phyloP scores from a whole-genome alignment of 2,113 vertebrate genomes.

The Ophthalmolycus amberensis region DNA sequence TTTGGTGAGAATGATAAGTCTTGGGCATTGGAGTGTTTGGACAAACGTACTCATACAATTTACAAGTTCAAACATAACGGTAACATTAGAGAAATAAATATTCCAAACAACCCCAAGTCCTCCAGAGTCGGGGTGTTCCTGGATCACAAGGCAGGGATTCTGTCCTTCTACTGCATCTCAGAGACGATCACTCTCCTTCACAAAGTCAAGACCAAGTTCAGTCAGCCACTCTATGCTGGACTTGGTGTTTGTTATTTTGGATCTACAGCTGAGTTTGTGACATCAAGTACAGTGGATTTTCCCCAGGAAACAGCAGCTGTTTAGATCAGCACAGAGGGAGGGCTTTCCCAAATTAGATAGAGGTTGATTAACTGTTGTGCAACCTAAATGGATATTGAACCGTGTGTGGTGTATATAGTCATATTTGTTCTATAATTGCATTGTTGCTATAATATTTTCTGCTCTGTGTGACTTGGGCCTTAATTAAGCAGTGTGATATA shows the following conservation, averaged over 20 bases:
- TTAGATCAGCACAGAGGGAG: not conserved
- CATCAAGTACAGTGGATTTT: not conserved
- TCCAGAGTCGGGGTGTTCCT: constrained; percentile 36
- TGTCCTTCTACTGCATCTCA: constrained; percentile 26
- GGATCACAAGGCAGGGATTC: constrained; percentile 5
- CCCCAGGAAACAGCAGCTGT: not conserved
- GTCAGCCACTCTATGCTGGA: not conserved
- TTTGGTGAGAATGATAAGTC: constrained; percentile 42
- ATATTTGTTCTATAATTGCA: not conserved
- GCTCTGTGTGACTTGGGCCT: not conserved
- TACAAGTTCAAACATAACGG: constrained; percentile 22
- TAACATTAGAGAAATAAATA: fast-evolving
- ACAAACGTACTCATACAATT: not conserved
- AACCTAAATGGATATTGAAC: too few relatives aligned
- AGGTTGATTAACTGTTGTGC: not conserved
- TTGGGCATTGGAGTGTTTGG: constrained; percentile 18
- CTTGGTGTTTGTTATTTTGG: constrained; percentile 15
- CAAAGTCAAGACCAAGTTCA: constrained; percentile 42
- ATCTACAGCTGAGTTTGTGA: not conserved
- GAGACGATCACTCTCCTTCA: constrained; percentile 14
- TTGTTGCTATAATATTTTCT: not conserved
- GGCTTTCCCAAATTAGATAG: not conserved
- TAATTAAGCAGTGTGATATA: not conserved
- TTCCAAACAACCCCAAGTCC: not conserved
- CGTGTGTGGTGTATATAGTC: not conserved